Base-by-base conservation (phyloP, 2,888 invertebrate genomes). In the Drosophila birchii region DNA sequence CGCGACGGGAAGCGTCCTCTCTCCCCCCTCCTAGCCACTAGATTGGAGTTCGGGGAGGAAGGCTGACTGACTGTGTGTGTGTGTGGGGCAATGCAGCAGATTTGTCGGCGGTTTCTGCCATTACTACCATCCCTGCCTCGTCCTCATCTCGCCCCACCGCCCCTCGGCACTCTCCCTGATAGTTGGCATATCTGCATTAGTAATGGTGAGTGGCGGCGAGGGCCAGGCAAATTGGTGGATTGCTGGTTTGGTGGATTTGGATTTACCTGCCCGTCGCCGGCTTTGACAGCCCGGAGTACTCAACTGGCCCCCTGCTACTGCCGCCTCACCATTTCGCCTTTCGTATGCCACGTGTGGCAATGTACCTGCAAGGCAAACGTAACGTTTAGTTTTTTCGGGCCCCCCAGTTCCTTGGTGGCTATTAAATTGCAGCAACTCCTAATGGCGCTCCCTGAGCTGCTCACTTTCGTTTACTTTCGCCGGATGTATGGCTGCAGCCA, bases 101-200 rank as follows among this genome's bases (percentile, higher is more conserved):
- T 84, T 84, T 84, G 84, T 81, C 81, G 84, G 84, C 78, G 84
- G 87, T 88, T 84, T 84, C 78, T 81, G 74, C 88, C 79, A 88
- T 86, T 88, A 84, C 88, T 64, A 75, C 81, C 67, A 60, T 39
- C 39, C 41, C 41, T 11, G 26, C 60, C 44, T 34, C 55, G 11
- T 20, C 36, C 41, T 41, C 53, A 29, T 36, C 62, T 23, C 23
- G 23, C 23, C 23, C 23, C 23, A 23, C 5, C 32, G 2, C 12
- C 18, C 32, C 36, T 4, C 23, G 4, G 26, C 18, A 41, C 20
- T 29, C 69, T n/a, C 56, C 45, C 73, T 74, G 79, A 84, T 86
- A 80, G 79, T 79, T 83, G 81, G 85, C 68, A 86, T 51, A 68
- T 88, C 84, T 88, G 84, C 84, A 85, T 85, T 86, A 88, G 87